Evolutionary conservation across 2,797 vertebrate genomes (phyloP), one percentile per base, ranked within the genome.

Genomic region (Enteromius fasciolatus): DNA sequence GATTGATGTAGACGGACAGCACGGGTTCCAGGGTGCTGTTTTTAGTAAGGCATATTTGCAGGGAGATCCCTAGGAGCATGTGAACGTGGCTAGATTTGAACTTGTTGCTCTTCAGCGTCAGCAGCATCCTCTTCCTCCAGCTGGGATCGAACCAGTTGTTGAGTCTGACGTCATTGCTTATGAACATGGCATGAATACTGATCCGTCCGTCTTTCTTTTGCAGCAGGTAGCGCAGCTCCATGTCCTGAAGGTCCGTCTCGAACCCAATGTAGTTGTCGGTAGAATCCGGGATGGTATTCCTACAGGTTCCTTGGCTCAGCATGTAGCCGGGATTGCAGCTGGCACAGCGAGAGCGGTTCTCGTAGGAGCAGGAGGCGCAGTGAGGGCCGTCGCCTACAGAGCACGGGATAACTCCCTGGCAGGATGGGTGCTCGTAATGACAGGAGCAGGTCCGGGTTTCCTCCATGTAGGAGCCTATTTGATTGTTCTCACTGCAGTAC

Each of bases 121-220:
- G 95, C 25, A 99, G 94, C 97, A 99, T 99, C 79, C 98, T 87
- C 89, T 99, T 99, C 33, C 98, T 92, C 97, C 97, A 99, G 0
- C 97, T 98, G 0, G 98, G 97, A 86, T 99, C 98, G 18, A 99
- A 99, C 98, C 98, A 99, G 92, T 95, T 98, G 80, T 98, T 98
- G 67, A 99, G 96, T 68, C 97, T 93, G 92, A 99, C 97, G 80
- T 99, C 98, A 0, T 98, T 99, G 94, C 98, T 99, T 90, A 99
- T 97, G 68, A 99, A 99, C 81, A 98, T 98, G 68, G 97, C 97
- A 0, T 98, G 97, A 20, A 99, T 95, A 88, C 96, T 92, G 46
- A 99, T 96, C 54, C 97, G 92, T 17, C 95, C 86, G 88, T 99
- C 98, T 0, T 94, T 94, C 86, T 96, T 97, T 91, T 98, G 96